Evolutionary conservation across 2,113 vertebrate species (phyloP).

Genomic region (Elephantulus edwardii): DNA sequence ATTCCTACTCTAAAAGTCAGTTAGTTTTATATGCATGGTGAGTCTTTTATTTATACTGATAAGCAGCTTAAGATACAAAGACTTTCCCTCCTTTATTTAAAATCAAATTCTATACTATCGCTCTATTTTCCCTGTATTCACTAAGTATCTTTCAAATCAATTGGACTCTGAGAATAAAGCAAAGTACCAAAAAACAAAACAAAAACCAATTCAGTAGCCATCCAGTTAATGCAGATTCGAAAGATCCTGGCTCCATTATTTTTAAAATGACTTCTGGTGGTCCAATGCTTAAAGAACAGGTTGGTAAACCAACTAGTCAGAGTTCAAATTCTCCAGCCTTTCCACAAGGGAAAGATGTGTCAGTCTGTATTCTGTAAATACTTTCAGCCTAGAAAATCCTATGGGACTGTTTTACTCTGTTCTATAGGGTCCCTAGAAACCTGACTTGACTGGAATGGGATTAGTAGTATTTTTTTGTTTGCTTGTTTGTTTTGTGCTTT

Average conservation of each 20-base stretch:
- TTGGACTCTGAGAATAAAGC: neutral
- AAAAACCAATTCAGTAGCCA: neutral
- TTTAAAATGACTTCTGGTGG: too few species aligned
- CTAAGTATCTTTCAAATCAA: neutral
- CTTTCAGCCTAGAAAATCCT: too few species aligned
- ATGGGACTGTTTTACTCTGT: too few species aligned
- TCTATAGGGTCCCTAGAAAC: too few species aligned
- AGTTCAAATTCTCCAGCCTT: too few species aligned
- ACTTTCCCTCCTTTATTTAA: neutral
- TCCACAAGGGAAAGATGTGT: too few species aligned
- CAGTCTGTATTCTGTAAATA: too few species aligned
- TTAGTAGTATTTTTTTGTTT: too few species aligned
- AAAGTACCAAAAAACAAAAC: neutral
- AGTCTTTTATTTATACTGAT: neutral
- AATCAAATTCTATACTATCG: neutral
- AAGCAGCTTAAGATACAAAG: neutral
- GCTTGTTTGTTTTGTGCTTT: too few species aligned
- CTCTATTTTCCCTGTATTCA: neutral
- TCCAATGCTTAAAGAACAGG: too few species aligned
- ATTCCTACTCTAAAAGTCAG: neutral
- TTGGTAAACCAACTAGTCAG: too few species aligned
- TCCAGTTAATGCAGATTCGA: neutral
- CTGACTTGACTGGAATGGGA: too few species aligned
- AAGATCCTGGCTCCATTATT: neutral
- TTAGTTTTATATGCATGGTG: neutral